Evolutionary conservation across 2,113 vertebrate genomes (phyloP), one percentile per base, ranked within the genome.

Genomic region (Phylloscopus whistleri): DNA sequence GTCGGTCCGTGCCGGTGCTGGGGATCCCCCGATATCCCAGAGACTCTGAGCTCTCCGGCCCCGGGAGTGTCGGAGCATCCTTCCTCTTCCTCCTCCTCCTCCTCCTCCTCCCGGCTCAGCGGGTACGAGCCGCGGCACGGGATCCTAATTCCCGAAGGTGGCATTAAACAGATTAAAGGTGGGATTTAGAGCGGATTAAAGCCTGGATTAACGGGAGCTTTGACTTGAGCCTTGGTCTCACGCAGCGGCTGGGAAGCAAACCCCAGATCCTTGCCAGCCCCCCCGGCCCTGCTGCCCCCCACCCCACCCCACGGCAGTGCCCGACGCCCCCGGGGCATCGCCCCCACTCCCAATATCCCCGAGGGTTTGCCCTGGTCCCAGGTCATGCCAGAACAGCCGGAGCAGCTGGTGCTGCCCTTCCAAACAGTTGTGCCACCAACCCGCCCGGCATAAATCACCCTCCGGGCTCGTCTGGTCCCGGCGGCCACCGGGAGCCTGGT

Each of bases 1-100:
- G 1, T n/a, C 20, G 0, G 31, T 5, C n/a, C 3, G 1, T 18
- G 27, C 53, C 23, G 16, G 24, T 17, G 27, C 4, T 2, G 7
- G 28, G 55, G 21, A 11, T 5, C 28, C n/a, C 48, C 39, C 9
- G 7, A 68, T 2, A 10, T 6, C 44, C 49, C 28, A 2, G 9
- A 31, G 33, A 41, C 11, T 6, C 43, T 2, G 3, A 51, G 35
- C 24, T 11, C n/a, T 52, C 39, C 49, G 3, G 28, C 44, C 3
- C 0, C 15, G 10, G 18, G 19, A 18, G 3, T 11, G 16, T 9
- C 1, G 1, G 22, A n/a, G 46, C 44, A 20, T 13, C 58, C 28
- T 70, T 73, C 58, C 22, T 59, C 59, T 7, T 75, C 62, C 68
- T 92, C 33, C 6, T 75, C 62, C 68, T 92, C 33, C 55, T 85